Base-by-base conservation (phyloP, 2,113 vertebrate species). In the Aythya baeri region DNA sequence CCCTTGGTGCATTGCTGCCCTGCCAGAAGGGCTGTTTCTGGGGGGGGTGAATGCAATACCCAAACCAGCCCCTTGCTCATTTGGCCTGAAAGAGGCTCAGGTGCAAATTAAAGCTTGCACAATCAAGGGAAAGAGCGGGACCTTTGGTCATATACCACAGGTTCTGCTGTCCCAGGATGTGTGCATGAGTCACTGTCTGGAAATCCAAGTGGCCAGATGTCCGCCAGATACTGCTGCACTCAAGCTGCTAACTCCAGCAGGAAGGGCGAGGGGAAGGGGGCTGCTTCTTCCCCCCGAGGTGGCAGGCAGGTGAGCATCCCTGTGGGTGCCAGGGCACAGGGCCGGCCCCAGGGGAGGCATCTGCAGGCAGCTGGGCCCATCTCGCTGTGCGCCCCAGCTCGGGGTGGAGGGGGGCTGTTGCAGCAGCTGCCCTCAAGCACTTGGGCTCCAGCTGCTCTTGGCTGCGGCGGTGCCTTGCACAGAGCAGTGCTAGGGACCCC, bases 141-240 rank as follows among this genome's bases (percentile, higher is more conserved):
- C 49, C 65, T 75, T 57, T 8, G 58, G 38, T 43, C 71, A 86
- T 18, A 90, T 20, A 77, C 94, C 2, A 44, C 83, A 81, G 92
- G 72, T 88, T 75, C 65, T 54, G 88, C 90, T 68, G 79, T 92
- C 96, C 88, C 85, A 68, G 95, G 88, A 93, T 82, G 86, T 4
- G 73, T 58, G 76, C 17, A 4, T 93, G 94, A 96, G 94, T 94
- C 95, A 95, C 12, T 94, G 94, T 95, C 96, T 96, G 93, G 89
- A 94, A 95, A 97, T 97, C 78, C 81, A 62, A 92, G 66, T 91
- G 84, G 93, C 96, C 96, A 94, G 93, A 91, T 93, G 94, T 93
- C 76, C 43, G 10, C 95, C 93, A 83, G 94, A 93, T 67, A 3
- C 82, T 2, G 74, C 77, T 2, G 80, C 49, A 7, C 92, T 79